Evolutionary conservation across 2,888 invertebrate species (phyloP), one percentile per base, ranked within the genome.

Genomic region (Acanthosepion lycidas): DNA sequence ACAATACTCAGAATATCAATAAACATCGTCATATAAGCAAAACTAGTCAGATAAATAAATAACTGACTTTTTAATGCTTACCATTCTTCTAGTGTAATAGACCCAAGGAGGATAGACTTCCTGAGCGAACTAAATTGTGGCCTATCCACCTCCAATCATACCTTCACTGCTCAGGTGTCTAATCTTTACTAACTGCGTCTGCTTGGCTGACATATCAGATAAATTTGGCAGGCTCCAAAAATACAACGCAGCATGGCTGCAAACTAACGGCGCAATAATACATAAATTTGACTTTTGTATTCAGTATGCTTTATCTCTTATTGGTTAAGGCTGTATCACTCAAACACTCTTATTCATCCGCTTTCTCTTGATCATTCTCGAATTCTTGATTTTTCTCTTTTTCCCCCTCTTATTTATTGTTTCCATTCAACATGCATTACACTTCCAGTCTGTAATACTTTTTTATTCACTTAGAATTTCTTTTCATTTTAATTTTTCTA

Each of bases 161-260:
- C 78, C 78, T 78, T n/a, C n/a, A n/a, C n/a, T 78, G n/a, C n/a
- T 78, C 78, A 78, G 78, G 78, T 78, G 78, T 78, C 15, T 78
- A 78, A 78, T 78, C 78, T 78, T 33, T 33, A 78, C 78, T 23
- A n/a, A 78, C 78, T 33, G n/a, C n/a, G 78, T 78, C 78, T 78
- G 78, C 20, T 78, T n/a, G 78, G 15, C 78, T 78, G 78, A 59
- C 59, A 59, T 59, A 59, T 59, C 59, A 59, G 59, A 78, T 78
- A 15, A n/a, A 78, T 33, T 78, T 78, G 78, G 59, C 59, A 59
- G 59, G 78, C 33, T 78, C 78, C 33, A 78, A 78, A 78, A 78
- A 78, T 78, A 78, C 12, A 78, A 78, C 78, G n/a, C 78, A 78
- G 78, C 78, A 12, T 78, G n/a, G 33, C 12, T n/a, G 15, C 78